Conservation (phyloP, 1,140 invertebrate genomes). For the Drosophila subpulchrella region DNA sequence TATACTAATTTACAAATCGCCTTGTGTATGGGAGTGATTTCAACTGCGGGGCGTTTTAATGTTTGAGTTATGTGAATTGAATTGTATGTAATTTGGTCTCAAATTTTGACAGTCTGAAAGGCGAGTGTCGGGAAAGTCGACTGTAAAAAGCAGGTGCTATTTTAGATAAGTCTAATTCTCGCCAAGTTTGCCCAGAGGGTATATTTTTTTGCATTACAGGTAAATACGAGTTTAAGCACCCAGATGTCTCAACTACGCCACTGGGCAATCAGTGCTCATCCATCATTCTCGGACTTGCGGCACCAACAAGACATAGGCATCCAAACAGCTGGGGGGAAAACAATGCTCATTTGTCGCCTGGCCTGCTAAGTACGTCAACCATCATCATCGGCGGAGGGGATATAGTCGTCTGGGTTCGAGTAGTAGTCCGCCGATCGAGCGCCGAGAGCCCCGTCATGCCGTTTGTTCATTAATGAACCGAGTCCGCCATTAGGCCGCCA, state of each 20-base stretch:
- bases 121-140: not conserved
- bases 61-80: slow-evolving; percentile 9
- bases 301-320: slow-evolving; percentile 12
- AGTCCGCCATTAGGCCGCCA: slow-evolving; percentile 54
- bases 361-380: slow-evolving; percentile 28
- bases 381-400: not conserved
- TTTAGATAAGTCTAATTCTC: slow-evolving; percentile 17
- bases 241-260: slow-evolving; percentile 6
- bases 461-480: slow-evolving; percentile 65
- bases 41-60: not conserved
- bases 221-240: not conserved
- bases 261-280: slow-evolving; percentile 48
- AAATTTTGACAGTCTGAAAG: not conserved
- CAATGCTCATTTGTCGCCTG: slow-evolving; percentile 63
- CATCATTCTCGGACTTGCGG: slow-evolving; percentile 38
- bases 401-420: not conserved
- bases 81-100: slow-evolving; percentile 28
- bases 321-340: slow-evolving; percentile 26
- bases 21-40: not conserved
- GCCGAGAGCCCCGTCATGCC: slow-evolving; percentile 62
- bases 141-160: not conserved
- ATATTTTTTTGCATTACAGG: slow-evolving; percentile 34
- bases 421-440: slow-evolving; percentile 27
- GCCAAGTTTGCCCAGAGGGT: slow-evolving; percentile 4
- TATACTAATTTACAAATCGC: slow-evolving; percentile 13